A percentile compares a stretch with the other conserved stretches of the same genome.
These are phyloP conservation scores for Thunnus albacares DNA, from an alignment of 2,797 vertebrate genomes.

Conservation along the genomic window DNA sequence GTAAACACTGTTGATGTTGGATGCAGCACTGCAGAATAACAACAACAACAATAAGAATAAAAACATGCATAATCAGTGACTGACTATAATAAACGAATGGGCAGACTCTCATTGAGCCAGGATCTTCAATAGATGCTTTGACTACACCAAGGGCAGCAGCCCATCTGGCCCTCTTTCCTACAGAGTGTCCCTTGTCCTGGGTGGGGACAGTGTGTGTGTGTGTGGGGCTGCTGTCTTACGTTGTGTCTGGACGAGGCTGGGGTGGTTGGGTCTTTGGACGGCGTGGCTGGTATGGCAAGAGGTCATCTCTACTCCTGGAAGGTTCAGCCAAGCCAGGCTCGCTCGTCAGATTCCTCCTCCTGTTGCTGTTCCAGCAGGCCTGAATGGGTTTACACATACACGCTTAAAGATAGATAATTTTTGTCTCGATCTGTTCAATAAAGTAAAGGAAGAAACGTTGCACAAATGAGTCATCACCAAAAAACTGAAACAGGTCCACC, in stretches of 20 bases:
- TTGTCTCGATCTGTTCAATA: neutral
- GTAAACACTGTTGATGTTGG: constrained; percentile 54
- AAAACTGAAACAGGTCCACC: neutral
- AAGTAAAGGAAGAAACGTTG: neutral
- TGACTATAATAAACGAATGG: neutral
- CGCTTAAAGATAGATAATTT: neutral
- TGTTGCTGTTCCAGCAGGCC: constrained; percentile 37
- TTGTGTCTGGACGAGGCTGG: constrained; percentile 58
- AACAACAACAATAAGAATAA: constrained; percentile 14
- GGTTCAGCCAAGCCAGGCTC: constrained; percentile 16
- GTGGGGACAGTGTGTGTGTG: neutral
- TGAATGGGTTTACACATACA: constrained; percentile 26
- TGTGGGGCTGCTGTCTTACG: constrained; percentile 52
- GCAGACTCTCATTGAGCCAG: constrained; percentile 17
- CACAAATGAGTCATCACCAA: constrained; percentile 25
- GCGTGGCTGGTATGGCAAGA: constrained; percentile 40
- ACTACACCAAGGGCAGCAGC: constrained; percentile 23
- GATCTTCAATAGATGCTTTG: constrained; percentile 52
- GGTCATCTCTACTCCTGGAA: constrained; percentile 62
- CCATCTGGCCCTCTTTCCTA: constrained; percentile 15
- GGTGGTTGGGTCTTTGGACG: neutral
- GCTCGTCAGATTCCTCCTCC: constrained; percentile 34
- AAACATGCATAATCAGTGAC: neutral
- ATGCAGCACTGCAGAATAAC: constrained; percentile 52
- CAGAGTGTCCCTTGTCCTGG: constrained; percentile 36